Conservation (phyloP, 1,140 invertebrate genomes). For the Drosophila athabasca region DNA sequence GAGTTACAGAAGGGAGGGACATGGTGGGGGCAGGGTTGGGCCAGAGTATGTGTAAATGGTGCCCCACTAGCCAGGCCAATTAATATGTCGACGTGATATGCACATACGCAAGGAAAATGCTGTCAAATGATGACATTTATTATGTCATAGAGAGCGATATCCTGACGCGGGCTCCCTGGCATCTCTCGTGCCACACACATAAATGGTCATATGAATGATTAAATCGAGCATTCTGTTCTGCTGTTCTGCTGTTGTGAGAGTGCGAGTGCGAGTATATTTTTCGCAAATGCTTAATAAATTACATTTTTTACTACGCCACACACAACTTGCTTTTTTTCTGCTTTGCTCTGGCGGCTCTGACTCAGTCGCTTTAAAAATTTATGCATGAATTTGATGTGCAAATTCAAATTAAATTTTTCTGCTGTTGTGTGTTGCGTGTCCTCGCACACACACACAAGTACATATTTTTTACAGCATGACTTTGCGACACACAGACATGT, state of each 20-base stretch:
- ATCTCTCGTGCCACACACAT: slow-evolving; percentile 44
- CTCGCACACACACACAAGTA: slow-evolving; percentile 9
- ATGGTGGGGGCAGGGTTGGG: no score
- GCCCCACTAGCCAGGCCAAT: slow-evolving; percentile 23
- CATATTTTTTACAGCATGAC: slow-evolving; percentile 58
- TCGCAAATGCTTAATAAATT: slow-evolving; percentile 53
- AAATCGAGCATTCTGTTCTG: slow-evolving; percentile 37
- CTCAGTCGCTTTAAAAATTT: slow-evolving; percentile 58
- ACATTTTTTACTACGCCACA: slow-evolving; percentile 45
- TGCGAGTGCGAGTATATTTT: slow-evolving; percentile 11
- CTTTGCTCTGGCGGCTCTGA: not conserved
- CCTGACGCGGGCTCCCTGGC: not conserved
- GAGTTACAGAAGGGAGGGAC: not conserved
- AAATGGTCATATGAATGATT: slow-evolving; percentile 70
- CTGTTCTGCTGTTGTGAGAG: no score
- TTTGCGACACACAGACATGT: slow-evolving; percentile 46
- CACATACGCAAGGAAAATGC: slow-evolving; percentile 26
- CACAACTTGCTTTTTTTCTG: slow-evolving; percentile 3
- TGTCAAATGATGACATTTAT: slow-evolving; percentile 69
- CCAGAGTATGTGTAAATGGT: slow-evolving; percentile 20
- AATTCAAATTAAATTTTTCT: slow-evolving; percentile 81
- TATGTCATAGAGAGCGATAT: slow-evolving; percentile 54
- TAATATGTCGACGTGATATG: slow-evolving; percentile 58
- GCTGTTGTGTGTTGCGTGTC: slow-evolving; percentile 45
- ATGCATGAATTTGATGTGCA: slow-evolving; percentile 72